These are phyloP conservation scores for Pristiophorus japonicus DNA, from an alignment of 2,113 vertebrate species.

Conservation along the genomic window DNA sequence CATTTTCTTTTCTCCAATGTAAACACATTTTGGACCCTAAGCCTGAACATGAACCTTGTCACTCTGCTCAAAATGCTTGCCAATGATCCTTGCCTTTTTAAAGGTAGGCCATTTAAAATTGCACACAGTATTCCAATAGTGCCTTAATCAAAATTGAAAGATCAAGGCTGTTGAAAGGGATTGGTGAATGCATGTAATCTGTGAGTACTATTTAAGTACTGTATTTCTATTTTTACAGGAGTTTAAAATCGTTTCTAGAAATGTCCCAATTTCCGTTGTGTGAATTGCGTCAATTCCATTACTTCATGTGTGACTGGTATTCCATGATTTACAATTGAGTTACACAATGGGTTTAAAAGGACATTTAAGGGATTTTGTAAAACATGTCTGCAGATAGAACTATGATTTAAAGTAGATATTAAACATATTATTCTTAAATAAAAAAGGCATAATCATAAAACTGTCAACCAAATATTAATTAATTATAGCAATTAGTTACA, in stretches of 20 bases:
- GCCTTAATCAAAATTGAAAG: background rate
- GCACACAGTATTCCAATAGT: too few species aligned
- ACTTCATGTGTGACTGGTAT: background rate
- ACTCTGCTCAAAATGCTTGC: background rate
- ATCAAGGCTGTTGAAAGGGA: background rate
- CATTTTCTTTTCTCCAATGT: background rate
- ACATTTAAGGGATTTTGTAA: background rate
- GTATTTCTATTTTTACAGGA: background rate
- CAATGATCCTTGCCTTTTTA: background rate
- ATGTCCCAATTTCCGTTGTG: background rate
- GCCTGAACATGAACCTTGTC: background rate
- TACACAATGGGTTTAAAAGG: background rate
- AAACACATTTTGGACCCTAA: background rate
- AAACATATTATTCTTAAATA: background rate
- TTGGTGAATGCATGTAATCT: background rate
- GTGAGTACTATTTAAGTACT: background rate
- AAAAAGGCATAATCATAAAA: background rate
- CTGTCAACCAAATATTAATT: slow-evolving; percentile 14
- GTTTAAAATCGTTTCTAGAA: background rate
- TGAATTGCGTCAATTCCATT: background rate
- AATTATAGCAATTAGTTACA: background rate
- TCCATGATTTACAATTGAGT: too few species aligned
- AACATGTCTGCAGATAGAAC: background rate
- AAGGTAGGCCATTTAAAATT: slow-evolving; percentile 7
- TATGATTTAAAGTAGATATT: background rate